Evolutionary conservation across 30 jellyfish, hydroid and myxozoan species (phyloP).

Genomic region (Pelagia noctiluca): DNA sequence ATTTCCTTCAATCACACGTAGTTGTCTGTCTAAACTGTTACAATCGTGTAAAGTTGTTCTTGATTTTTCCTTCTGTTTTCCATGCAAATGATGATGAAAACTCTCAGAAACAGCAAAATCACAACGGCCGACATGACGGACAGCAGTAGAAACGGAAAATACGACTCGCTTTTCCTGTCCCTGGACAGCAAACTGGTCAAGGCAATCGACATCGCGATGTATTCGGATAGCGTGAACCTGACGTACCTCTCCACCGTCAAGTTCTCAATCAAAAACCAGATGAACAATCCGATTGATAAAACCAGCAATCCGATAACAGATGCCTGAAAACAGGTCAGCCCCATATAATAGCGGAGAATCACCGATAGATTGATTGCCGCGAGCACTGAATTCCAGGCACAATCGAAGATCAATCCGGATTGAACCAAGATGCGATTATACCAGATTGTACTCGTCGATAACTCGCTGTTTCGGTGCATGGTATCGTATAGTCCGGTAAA

Average conservation of each 20-base stretch:
- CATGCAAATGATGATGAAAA: conserved; percentile 46
- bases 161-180: neutral
- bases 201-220: conserved; percentile 54
- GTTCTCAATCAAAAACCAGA: conserved; percentile 62
- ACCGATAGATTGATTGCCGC: conserved; percentile 17
- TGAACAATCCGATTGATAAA: conserved; percentile 34
- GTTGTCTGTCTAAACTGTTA: neutral
- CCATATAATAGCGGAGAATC: conserved; percentile 40
- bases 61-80: conserved; percentile 45
- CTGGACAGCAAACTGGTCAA: conserved; percentile 60
- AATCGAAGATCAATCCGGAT: conserved; percentile 57
- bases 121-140: conserved; percentile 53
- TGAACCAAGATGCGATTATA: conserved; percentile 49
- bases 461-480: neutral
- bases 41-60: conserved; percentile 37
- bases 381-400: conserved; percentile 57
- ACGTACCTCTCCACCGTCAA: conserved; percentile 49
- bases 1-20: neutral
- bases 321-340: conserved; percentile 53
- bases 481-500: conserved; percentile 50
- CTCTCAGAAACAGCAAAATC: conserved; percentile 41
- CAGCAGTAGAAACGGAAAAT: conserved; percentile 32
- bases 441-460: conserved; percentile 37
- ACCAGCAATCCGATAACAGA: conserved; percentile 39
- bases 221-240: conserved; percentile 49